Conservation (phyloP, 2,797 vertebrate genomes). For the Lepilemur ruficaudatus region DNA sequence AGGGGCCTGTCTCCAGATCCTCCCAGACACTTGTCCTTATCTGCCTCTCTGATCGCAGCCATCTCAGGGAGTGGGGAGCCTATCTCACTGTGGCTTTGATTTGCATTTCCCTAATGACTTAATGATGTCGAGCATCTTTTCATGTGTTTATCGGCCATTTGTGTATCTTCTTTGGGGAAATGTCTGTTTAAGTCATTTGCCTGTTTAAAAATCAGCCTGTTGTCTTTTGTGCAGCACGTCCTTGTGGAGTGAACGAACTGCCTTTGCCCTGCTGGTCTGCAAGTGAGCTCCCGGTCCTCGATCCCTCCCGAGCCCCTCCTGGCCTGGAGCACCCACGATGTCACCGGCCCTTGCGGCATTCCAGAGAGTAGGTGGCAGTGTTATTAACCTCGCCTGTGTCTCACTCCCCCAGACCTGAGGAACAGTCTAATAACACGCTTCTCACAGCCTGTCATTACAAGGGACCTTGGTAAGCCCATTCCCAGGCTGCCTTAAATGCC, state of each 20-base stretch:
- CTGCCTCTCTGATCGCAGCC: too few species aligned
- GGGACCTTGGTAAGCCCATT: not conserved
- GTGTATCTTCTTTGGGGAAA: not conserved
- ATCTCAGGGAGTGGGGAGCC: not conserved
- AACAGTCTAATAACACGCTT: not conserved
- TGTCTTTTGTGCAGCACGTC: accelerated
- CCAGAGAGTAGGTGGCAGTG: not conserved
- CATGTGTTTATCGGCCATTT: not conserved
- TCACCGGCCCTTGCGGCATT: not conserved
- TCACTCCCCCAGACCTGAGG: not conserved
- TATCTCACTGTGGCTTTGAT: too few species aligned
- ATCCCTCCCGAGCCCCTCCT: accelerated
- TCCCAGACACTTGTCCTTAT: not conserved
- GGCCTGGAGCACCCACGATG: accelerated
- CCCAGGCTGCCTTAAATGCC: not conserved
- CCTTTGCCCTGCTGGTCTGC: not conserved
- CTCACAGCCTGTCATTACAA: not conserved
- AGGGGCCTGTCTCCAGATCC: not conserved
- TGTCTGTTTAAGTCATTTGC: too few species aligned
- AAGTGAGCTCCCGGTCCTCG: not conserved
- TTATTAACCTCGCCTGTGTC: not conserved
- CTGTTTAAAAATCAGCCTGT: accelerated
- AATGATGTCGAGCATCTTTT: not conserved
- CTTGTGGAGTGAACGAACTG: accelerated
- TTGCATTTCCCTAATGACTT: not conserved